Percentiles rank a stretch among this genome's conserved stretches.
Conservation (phyloP, 1,140 invertebrate species). For the Meloidogyne chitwoodi region DNA sequence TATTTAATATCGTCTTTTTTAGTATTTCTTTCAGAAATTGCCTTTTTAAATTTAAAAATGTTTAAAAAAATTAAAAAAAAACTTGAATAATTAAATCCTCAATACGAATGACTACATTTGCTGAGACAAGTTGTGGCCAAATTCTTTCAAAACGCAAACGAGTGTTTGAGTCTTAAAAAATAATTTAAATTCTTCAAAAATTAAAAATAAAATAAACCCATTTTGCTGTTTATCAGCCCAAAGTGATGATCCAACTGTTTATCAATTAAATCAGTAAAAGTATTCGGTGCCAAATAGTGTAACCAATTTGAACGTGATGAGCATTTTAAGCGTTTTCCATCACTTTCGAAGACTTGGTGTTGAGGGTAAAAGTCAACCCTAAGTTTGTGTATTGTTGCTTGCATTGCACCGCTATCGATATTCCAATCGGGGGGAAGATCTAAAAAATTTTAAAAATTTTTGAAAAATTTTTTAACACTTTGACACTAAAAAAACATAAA, state of each 20-base stretch:
- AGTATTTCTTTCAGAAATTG: slow-evolving; percentile 68
- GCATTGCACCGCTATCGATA: slow-evolving; percentile 83
- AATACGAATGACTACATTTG: slow-evolving; percentile 80
- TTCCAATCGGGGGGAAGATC: slow-evolving; percentile 54
- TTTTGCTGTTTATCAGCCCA: slow-evolving; percentile 61
- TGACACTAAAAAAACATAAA: too few relatives aligned
- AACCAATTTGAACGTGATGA: slow-evolving; percentile 37
- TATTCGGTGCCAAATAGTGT: slow-evolving; percentile 39
- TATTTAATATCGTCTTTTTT: slow-evolving; percentile 37
- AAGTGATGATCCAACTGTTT: slow-evolving; percentile 65
- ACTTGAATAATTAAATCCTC: slow-evolving; percentile 77
- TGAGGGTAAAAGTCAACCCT: slow-evolving; percentile 89
- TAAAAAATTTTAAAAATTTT: slow-evolving; percentile 62
- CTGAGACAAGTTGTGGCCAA: slow-evolving; percentile 72
- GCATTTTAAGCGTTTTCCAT: slow-evolving; percentile 17
- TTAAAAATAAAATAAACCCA: slow-evolving; percentile 13
- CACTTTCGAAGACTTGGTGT: slow-evolving; percentile 19
- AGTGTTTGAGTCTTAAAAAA: slow-evolving; percentile 28
- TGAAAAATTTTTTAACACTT: slow-evolving; percentile 66
- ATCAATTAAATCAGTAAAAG: slow-evolving; percentile 61
- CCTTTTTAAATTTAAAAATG: slow-evolving; percentile 70
- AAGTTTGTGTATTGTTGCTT: slow-evolving; percentile 78
- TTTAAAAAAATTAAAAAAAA: slow-evolving; percentile 69
- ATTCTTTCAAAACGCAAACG: slow-evolving; percentile 42
- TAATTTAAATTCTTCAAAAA: neutral